Evolutionary conservation across 2,888 invertebrate genomes (phyloP), one percentile per base, ranked within the genome.

Genomic region (Lasioglossum malachurum): DNA sequence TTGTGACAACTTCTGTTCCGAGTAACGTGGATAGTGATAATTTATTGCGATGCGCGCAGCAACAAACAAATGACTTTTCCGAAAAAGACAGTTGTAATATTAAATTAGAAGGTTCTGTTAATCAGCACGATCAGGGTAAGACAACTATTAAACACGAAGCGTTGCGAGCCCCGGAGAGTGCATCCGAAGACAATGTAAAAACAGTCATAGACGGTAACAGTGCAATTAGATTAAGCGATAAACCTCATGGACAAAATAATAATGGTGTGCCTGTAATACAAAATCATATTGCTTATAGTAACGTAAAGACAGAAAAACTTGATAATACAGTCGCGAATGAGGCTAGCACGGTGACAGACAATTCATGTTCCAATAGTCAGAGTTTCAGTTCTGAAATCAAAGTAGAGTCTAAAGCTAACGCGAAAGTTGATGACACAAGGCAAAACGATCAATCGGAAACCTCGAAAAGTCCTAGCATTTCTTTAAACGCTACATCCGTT

Each of bases 211-310:
- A 91, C 46, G 86, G 88, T 91, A 89, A 88, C 88, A 87, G 90
- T 92, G 92, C 87, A 91, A 91, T 88, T 91, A 94, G 91, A 89
- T 90, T 92, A 92, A 91, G 87, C 27, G 91, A 91, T 41, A 93
- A 94, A 89, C 88, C 90, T 88, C 90, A 88, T 76, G 92, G 91
- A 92, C 93, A 94, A 84, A 94, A 92, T 92, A 94, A 91, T 82
- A 93, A 93, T 88, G 92, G 93, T 92, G 94, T 94, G 93, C 93
- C 94, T 94, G 92, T 94, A 92, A 92, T 93, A 90, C 92, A 93
- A 91, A 94, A 94, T 93, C 93, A 94, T 87, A 91, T 94, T 89
- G 91, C 92, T 87, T 94, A 91, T 90, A 89, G 87, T 93, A 92
- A 92, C 80, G 86, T 91, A 82, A 93, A 93, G 82, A 84, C 92